Conservation (phyloP, 2,888 invertebrate species). For the Andrena praecox region DNA sequence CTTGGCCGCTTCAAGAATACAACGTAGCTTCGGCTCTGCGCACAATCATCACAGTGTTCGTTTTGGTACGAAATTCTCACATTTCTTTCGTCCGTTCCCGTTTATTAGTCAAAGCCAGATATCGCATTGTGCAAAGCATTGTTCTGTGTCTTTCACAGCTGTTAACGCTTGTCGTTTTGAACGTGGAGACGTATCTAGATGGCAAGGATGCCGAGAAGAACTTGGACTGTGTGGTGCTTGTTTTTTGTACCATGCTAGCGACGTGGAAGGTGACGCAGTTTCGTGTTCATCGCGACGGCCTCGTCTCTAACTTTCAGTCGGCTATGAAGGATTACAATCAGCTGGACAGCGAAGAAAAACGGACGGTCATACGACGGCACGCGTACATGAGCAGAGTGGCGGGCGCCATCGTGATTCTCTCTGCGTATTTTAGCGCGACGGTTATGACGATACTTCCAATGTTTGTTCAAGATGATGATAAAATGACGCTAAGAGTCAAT, state of each 20-base stretch:
- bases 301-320: slow-evolving; percentile 6
- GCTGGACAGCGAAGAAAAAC: neutral
- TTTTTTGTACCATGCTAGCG: neutral
- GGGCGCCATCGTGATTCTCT: neutral
- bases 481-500: neutral
- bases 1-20: slow-evolving; percentile 27
- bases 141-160: neutral
- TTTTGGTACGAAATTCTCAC: slow-evolving; percentile 17
- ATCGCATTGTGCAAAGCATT: neutral
- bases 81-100: no score
- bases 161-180: neutral
- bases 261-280: neutral
- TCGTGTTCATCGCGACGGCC: neutral
- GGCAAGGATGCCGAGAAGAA: slow-evolving; percentile 16
- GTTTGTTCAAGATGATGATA: neutral
- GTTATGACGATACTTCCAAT: neutral
- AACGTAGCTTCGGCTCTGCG: neutral
- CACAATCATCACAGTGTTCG: neutral
- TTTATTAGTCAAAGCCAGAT: no score
- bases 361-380: slow-evolving; percentile 1
- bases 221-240: slow-evolving; percentile 1
- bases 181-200: slow-evolving; percentile 5
- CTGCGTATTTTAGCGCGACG: neutral
- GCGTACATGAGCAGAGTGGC: slow-evolving; percentile 4
- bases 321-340: slow-evolving; percentile 15